Conservation (phyloP, 2,113 vertebrate species). For the Odontesthes bonariensis region DNA sequence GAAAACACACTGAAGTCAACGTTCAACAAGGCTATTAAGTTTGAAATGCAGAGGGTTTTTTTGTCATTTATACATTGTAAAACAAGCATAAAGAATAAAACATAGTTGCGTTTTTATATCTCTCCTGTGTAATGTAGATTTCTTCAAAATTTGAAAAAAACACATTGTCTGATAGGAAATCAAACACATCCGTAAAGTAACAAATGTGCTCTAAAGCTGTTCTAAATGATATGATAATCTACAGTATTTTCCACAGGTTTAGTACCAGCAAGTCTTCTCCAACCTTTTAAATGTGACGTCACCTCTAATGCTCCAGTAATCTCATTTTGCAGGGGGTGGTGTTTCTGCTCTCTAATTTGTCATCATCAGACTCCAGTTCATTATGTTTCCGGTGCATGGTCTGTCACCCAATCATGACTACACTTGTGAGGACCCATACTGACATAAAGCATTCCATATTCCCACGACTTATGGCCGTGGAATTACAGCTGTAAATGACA, state of each 20-base stretch:
- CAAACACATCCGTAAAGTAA: neutral
- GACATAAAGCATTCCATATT: constrained; percentile 17
- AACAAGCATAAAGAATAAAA: neutral
- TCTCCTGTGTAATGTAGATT: neutral
- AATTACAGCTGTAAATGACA: constrained; percentile 16
- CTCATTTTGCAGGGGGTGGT: constrained; percentile 49
- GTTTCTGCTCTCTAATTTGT: constrained; percentile 44
- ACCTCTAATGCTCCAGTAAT: constrained; percentile 61
- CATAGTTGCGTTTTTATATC: neutral
- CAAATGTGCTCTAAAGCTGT: neutral
- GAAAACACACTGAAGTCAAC: neutral
- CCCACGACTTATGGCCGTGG: constrained; percentile 7
- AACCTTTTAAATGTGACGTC: constrained; percentile 52
- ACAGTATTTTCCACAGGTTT: neutral
- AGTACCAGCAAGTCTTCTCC: constrained; percentile 9
- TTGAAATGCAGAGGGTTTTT: neutral
- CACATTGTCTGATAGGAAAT: no score
- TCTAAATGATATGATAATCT: neutral
- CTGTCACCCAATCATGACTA: neutral
- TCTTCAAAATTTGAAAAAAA: no score
- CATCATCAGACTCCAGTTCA: constrained; percentile 52
- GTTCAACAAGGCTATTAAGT: neutral
- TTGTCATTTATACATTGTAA: neutral
- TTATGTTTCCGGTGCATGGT: constrained; percentile 57
- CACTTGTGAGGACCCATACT: neutral